A percentile compares a stretch with the other conserved stretches of the same genome.
phyloP scores from a whole-genome alignment of 2,113 vertebrate genomes.

The Oreotrochilus melanogaster region DNA sequence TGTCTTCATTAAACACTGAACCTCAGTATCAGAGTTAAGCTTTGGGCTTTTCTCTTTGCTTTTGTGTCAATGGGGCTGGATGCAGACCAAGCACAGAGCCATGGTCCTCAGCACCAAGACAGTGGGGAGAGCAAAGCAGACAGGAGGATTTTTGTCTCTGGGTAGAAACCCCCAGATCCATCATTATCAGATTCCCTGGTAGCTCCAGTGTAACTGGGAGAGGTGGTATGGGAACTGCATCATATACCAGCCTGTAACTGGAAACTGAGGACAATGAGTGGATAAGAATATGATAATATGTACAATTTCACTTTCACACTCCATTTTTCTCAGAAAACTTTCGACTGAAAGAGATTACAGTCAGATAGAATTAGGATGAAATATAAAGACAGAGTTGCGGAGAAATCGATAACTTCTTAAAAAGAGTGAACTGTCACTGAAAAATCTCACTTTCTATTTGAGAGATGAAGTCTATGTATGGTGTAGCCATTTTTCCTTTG shows the following conservation, averaged over 20 bases:
- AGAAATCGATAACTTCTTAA: slow-evolving; percentile 45
- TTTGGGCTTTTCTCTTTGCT: neutral
- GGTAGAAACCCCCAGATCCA: neutral
- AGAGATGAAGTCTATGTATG: slow-evolving; percentile 40
- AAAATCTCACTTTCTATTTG: slow-evolving; percentile 65
- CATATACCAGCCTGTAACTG: neutral
- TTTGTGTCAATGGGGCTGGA: neutral
- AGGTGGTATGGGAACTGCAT: neutral
- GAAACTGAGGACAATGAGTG: neutral
- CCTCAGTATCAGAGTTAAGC: neutral
- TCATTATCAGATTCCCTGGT: neutral
- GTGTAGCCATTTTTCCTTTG: slow-evolving; percentile 45
- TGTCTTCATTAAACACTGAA: neutral
- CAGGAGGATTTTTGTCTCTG: neutral
- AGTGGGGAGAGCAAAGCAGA: neutral
- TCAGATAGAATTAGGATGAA: neutral
- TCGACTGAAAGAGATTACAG: neutral
- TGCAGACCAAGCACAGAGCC: neutral
- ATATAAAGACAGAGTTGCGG: slow-evolving; percentile 10
- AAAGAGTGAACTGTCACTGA: slow-evolving; percentile 42
- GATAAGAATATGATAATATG: neutral
- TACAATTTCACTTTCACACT: neutral
- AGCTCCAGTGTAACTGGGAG: neutral
- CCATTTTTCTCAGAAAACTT: neutral
- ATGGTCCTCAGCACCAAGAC: neutral